Base-by-base conservation (phyloP, 2,113 vertebrate genomes). In the Tichodroma muraria region DNA sequence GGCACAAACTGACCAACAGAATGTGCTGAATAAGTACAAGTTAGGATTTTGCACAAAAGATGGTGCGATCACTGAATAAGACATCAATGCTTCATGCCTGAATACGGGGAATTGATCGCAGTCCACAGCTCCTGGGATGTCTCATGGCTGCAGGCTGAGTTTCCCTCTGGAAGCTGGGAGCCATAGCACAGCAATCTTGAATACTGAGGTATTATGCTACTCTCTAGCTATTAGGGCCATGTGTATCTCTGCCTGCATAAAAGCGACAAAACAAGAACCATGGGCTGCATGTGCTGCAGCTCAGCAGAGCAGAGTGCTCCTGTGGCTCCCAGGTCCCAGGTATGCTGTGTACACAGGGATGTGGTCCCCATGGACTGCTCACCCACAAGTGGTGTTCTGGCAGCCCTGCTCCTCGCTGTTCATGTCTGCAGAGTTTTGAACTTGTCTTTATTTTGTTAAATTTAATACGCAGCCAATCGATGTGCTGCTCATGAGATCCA, bases 391-490 rank as follows among this genome's bases (percentile, higher is more conserved):
- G 1, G 10, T 60, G 70, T 38, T 42, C 54, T 70, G 75, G 24
- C 65, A 93, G 47, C 44, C 33, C 60, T 42, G 45, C 15, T 69
- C 42, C 37, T 95, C 15, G 8, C 83, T 65, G 11, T 84, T 84
- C 92, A 35, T 30, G 54, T 37, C 23, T 7, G 15, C 64, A 60
- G 72, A 90, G 90, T 89, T 89, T 94, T 92, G 94, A 57, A 80
- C 54, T 83, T 66, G 40, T 76, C 52, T 60, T 78, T 30, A 20
- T 80, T 91, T 93, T 93, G 93, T 77, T 76, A 92, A 60, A 91
- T 80, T 93, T 94, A 92, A 84, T 49, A 28, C 85, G 57, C 57
- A 54, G 47, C n/a, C 53, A 63, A 52, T 54, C 2, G 0, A 60
- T 42, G 54, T 25, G 0, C 68, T 85, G 0, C 54, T 86, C 65